These are phyloP conservation scores for Echeneis naucrates DNA, from an alignment of 2,797 vertebrate genomes.

Conservation along the genomic window DNA sequence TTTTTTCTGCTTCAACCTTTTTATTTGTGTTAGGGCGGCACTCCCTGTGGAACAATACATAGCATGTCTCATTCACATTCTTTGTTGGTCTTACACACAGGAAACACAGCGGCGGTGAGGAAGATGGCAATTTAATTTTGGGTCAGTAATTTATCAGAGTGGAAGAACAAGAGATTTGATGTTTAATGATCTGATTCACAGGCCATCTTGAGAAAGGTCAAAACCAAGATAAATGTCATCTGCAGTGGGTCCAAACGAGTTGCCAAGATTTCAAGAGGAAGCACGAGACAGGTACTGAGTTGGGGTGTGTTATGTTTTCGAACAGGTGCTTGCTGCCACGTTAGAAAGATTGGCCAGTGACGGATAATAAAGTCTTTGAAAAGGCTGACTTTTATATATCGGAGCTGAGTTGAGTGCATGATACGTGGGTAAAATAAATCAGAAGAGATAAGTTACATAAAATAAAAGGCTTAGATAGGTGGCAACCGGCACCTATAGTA, in stretches of 20 bases:
- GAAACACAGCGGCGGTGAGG: conserved; percentile 45
- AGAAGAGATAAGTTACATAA: conserved; percentile 38
- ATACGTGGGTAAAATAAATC: conserved; percentile 30
- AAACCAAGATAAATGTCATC: conserved; percentile 77
- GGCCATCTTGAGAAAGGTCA: conserved; percentile 77
- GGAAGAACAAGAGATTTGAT: conserved; percentile 64
- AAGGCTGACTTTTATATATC: conserved; percentile 50
- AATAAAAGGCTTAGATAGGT: conserved; percentile 32
- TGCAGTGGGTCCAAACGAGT: conserved; percentile 55
- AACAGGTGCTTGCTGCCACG: conserved; percentile 25
- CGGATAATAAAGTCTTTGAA: conserved; percentile 57
- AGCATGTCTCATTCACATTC: conserved; percentile 45
- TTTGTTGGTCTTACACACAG: conserved; percentile 22
- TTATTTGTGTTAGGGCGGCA: conserved; percentile 31
- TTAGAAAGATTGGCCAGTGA: conserved; percentile 43
- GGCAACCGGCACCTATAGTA: conserved; percentile 52
- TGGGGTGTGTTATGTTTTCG: conserved; percentile 22
- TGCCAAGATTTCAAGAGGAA: conserved; percentile 62
- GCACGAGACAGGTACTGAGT: conserved; percentile 70
- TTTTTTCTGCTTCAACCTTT: conserved; percentile 43
- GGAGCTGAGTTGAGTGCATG: conserved; percentile 24
- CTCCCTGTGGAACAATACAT: conserved; percentile 23
- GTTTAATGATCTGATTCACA: conserved; percentile 77
- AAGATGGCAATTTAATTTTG: conserved; percentile 73
- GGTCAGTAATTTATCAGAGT: conserved; percentile 68